Evolutionary conservation across 1,140 invertebrate genomes (phyloP), one percentile per base, ranked within the genome.

Genomic region (Diachasma alloeum): DNA sequence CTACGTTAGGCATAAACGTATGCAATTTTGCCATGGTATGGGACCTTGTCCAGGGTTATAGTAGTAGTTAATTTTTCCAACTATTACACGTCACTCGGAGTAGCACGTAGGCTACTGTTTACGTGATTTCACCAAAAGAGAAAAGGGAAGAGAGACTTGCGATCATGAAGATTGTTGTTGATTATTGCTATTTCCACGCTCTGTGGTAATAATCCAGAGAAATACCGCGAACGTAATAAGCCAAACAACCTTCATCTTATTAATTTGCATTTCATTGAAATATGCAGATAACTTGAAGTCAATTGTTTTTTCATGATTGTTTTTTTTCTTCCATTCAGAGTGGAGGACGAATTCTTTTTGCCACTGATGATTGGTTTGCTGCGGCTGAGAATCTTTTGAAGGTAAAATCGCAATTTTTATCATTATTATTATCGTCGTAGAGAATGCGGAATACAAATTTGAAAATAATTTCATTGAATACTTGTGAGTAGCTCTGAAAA

Each of bases 331-430:
- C 70, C 13, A 66, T 72, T 70, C 26, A 92, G 91, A 89, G 90
- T 80, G 93, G 93, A 63, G 92, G 91, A 6, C 87, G 89, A 84
- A 90, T 94, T 22, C 44, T 92, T 6, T 94, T 94, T 81, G 90
- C 93, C 0, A 93, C 93, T 0, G 93, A 94, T 81, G 93, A 94
- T 78, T 93, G 92, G 89, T 94, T 94, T 85, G 93, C 93, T 2
- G 85, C 87, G 39, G 93, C 93, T 26, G 93, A 94, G 81, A 93
- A 93, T 84, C 89, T 94, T 82, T 82, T 94, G 24, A 87, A 91
- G 87, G 91, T 91, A 82, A 81, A 76, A 75, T 63, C n/a, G 44
- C 22, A 8, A 44, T 22, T 53, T 63, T 70, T 79, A 69, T 26
- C 53, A 59, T 56, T 42, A 15, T 48, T 56, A 17, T 73, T 22